Evolutionary conservation across 92 coral and sea anemone genomes (phyloP), one percentile per base, ranked within the genome.

Genomic region (Siderastrea siderea): DNA sequence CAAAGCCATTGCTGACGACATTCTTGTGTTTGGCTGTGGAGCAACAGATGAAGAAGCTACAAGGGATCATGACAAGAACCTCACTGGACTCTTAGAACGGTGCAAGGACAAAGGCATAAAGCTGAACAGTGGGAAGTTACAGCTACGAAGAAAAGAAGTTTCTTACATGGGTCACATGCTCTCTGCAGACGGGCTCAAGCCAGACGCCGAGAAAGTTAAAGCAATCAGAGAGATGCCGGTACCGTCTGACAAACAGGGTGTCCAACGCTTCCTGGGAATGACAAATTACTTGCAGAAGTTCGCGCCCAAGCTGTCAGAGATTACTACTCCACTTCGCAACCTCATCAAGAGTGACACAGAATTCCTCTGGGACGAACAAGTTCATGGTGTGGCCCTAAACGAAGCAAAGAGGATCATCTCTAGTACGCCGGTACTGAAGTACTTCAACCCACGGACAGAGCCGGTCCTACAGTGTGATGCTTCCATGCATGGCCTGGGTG

Each of bases 1-100:
- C 26, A 91, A 91, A 77, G 92, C 91, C 2, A 90, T 93, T 13
- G 96, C 94, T 15, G 94, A 93, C 44, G 91, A 93, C 77, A 93
- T 90, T 47, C 92, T 91, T 19, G 92, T 91, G 5, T 91, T 79
- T 84, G 96, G 94, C 9, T 76, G 85, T 51, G 94, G 94, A 12
- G 52, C 57, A 2, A 91, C 85, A 0, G 88, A 88, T 11, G 92
- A 69, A 15, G 86, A 86, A 47, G 94, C 92, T 19, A 19, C 61
- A 8, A 68, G 53, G 53, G 82, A 86, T 73, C 93, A 92, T 71
- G 91, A 92, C 85, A 79, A 84, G 48, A 71, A 87, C 38, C 89
- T 90, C 73, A 66, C 55, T 66, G 81, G 76, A 45, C 79, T 93
- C 69, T 79, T 49, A 79, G 38, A 26, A 26, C 38, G 38, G 38